A percentile compares a stretch with the other conserved stretches of the same genome.
These are phyloP conservation scores for Philypnodon macrostomus DNA, from an alignment of 2,797 vertebrate genomes.

Conservation along the genomic window DNA sequence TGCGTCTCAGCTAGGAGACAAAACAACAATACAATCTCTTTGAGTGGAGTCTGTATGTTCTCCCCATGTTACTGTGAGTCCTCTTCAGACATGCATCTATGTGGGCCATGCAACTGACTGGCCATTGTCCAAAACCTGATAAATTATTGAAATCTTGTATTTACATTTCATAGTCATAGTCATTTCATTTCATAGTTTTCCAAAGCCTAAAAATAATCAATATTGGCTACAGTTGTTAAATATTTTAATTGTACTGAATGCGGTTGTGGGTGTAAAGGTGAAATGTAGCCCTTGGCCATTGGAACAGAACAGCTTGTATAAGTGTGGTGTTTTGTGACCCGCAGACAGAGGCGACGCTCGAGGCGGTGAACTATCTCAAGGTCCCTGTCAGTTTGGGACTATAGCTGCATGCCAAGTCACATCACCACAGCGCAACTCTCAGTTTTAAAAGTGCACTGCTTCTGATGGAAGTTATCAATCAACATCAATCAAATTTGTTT, in stretches of 20 bases:
- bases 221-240: slow-evolving; percentile 31
- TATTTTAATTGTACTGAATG: slow-evolving; percentile 43
- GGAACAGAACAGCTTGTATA: slow-evolving; percentile 27
- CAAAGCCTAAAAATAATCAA: background rate
- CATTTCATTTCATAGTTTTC: no score
- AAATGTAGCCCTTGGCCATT: slow-evolving; percentile 48
- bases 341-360: slow-evolving; percentile 31
- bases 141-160: no score
- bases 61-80: no score
- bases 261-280: slow-evolving; percentile 31
- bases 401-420: slow-evolving; percentile 18
- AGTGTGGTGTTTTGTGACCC: slow-evolving; percentile 28
- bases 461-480: slow-evolving; percentile 55
- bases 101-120: no score
- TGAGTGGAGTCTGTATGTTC: no score
- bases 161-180: no score
- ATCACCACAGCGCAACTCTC: no score
- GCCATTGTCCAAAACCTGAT: no score
- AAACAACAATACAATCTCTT: no score
- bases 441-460: background rate
- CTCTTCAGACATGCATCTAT: no score
- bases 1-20: no score
- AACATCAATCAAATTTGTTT: slow-evolving; percentile 61
- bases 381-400: slow-evolving; percentile 21
- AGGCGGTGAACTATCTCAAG: slow-evolving; percentile 37